These are phyloP conservation scores for Enteromius radiatus DNA, from an alignment of 2,797 vertebrate species.

Conservation along the genomic window DNA sequence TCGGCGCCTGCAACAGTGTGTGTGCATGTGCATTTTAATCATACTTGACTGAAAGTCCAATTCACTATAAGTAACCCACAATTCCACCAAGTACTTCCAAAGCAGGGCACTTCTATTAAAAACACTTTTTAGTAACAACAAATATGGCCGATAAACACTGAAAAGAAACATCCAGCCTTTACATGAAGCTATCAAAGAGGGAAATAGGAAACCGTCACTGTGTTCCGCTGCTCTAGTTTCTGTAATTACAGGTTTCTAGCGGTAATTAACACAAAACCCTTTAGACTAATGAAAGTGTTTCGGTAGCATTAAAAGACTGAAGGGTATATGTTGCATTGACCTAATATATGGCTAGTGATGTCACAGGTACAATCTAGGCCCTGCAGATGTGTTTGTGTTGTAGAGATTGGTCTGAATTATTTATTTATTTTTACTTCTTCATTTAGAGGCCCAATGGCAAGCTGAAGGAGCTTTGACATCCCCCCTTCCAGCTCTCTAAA, in stretches of 20 bases:
- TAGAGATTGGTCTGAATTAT: not conserved
- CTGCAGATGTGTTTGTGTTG: not conserved
- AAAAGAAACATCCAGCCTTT: not conserved
- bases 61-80: not conserved
- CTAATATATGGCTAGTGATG: conserved; percentile 28
- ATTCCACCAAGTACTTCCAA: not conserved
- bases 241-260: conserved; percentile 52
- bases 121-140: conserved; percentile 28
- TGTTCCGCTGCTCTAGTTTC: conserved; percentile 39
- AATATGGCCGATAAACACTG: conserved; percentile 5
- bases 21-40: conserved; percentile 10
- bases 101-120: conserved; percentile 2
- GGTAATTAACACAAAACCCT: conserved; percentile 44
- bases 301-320: conserved; percentile 31
- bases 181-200: not conserved
- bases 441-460: not conserved
- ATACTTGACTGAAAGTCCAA: not conserved
- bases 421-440: not conserved
- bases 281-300: conserved; percentile 51
- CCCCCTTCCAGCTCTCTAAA: not conserved
- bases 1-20: not conserved
- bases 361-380: conserved; percentile 16
- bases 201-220: not conserved
- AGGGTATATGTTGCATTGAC: conserved; percentile 31
- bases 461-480: not conserved